phyloP scores from a whole-genome alignment of 2,888 invertebrate genomes.

The Drepanosiphum platanoidis region DNA sequence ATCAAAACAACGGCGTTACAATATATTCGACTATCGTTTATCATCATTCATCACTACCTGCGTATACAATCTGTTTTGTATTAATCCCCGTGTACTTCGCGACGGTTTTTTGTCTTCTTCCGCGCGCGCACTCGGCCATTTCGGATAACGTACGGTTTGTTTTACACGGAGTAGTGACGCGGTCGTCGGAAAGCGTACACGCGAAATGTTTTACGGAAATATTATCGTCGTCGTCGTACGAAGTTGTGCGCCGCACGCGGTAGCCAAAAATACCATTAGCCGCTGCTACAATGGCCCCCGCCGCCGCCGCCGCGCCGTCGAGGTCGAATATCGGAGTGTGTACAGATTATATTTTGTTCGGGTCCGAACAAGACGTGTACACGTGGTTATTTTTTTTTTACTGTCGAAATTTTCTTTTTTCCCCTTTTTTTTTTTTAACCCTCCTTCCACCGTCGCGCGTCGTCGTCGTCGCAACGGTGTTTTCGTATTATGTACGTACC shows the following conservation, averaged over 20 bases:
- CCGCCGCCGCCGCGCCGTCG: no score
- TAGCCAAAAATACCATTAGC: constrained; percentile 32
- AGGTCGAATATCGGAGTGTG: constrained; percentile 9
- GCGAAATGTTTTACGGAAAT: neutral
- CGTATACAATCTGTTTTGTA: no score
- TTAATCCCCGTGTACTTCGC: no score
- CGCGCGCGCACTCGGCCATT: neutral
- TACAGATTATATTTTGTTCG: constrained; percentile 55
- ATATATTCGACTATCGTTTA: no score
- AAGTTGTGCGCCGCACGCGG: neutral
- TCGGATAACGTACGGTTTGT: neutral
- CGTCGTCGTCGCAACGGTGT: neutral
- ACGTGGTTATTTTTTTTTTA: constrained; percentile 19
- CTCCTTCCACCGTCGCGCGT: neutral
- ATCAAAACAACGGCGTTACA: no score
- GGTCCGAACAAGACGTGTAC: constrained; percentile 51
- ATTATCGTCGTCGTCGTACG: no score
- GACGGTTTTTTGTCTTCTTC: neutral
- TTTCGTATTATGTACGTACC: constrained; percentile 38
- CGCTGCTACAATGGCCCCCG: neutral
- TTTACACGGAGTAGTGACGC: neutral
- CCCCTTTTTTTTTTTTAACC: neutral
- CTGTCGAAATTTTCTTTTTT: neutral
- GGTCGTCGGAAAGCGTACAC: neutral
- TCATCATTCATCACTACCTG: no score